Conservation (phyloP, 2,888 invertebrate genomes). For the Drosophila kanekoi region DNA sequence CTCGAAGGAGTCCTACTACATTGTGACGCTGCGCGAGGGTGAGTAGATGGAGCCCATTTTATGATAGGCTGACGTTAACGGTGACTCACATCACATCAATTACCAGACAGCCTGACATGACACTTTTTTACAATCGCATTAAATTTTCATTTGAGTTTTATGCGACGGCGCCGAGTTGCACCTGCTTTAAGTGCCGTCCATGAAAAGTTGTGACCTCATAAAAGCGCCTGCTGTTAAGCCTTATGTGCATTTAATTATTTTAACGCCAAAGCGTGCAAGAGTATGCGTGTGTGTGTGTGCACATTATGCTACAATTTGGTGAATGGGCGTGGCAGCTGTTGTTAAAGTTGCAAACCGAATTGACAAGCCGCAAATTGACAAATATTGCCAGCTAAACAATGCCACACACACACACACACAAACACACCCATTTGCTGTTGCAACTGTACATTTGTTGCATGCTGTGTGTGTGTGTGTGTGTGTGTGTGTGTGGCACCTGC, state of each 20-base stretch:
- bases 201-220: constrained; percentile 67
- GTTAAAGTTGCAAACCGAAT: constrained; percentile 11
- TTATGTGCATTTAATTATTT: constrained; percentile 71
- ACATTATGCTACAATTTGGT: constrained; percentile 36
- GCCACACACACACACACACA: neutral
- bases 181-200: constrained; percentile 59
- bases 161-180: constrained; percentile 28
- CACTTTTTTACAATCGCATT: constrained; percentile 77
- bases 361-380: constrained; percentile 34
- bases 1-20: constrained; percentile 90
- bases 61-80: constrained; percentile 36
- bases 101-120: constrained; percentile 62
- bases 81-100: constrained; percentile 50
- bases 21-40: constrained; percentile 91
- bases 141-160: constrained; percentile 77
- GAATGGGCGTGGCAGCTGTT: constrained; percentile 10
- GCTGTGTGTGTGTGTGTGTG: constrained; percentile 2
- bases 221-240: constrained; percentile 46
- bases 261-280: constrained; percentile 34
- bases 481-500: constrained; percentile 52
- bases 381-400: constrained; percentile 30
- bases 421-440: constrained; percentile 3
- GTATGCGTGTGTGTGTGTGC: constrained; percentile 19
- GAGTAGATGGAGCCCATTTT: constrained; percentile 78
- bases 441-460: constrained; percentile 19